Evolutionary conservation across 2,113 vertebrate species (phyloP).

Genomic region (Suricata suricatta): DNA sequence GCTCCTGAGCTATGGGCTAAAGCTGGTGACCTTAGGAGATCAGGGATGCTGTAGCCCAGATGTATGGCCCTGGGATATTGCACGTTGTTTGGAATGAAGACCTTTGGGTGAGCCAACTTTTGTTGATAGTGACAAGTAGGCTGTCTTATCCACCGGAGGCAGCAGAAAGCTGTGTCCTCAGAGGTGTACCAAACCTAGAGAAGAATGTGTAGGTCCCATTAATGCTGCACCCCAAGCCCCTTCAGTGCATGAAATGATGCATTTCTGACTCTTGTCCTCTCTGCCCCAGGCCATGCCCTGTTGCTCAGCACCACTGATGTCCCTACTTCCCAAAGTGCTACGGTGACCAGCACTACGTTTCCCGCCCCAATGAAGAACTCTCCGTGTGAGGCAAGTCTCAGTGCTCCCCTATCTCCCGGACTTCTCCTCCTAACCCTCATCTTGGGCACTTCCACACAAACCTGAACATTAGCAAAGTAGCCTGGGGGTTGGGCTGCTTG

Average conservation of each 20-base stretch:
- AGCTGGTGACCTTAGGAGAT: neutral
- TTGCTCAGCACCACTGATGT: slow-evolving; percentile 89
- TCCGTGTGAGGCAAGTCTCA: slow-evolving; percentile 91
- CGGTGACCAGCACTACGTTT: slow-evolving; percentile 90
- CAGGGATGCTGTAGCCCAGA: neutral
- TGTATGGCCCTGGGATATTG: too few species aligned
- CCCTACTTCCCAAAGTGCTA: slow-evolving; percentile 82
- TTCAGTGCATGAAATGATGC: neutral
- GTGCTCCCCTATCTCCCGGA: neutral
- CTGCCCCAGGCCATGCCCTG: slow-evolving; percentile 86
- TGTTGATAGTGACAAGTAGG: neutral
- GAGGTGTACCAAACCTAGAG: neutral
- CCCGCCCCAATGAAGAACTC: slow-evolving; percentile 95
- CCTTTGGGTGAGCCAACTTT: neutral
- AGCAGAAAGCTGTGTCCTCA: neutral
- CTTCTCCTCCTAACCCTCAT: neutral
- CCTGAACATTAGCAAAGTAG: neutral
- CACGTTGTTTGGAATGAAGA: neutral
- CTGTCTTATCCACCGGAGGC: neutral
- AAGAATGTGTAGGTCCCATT: neutral
- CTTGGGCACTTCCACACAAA: neutral
- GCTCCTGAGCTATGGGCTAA: neutral
- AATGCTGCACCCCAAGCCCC: neutral
- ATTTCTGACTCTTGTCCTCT: slow-evolving; percentile 19
- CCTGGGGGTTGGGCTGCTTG: neutral